These are phyloP conservation scores for Ganaspis sp. DNA, from an alignment of 1,140 invertebrate species.

Conservation along the genomic window DNA sequence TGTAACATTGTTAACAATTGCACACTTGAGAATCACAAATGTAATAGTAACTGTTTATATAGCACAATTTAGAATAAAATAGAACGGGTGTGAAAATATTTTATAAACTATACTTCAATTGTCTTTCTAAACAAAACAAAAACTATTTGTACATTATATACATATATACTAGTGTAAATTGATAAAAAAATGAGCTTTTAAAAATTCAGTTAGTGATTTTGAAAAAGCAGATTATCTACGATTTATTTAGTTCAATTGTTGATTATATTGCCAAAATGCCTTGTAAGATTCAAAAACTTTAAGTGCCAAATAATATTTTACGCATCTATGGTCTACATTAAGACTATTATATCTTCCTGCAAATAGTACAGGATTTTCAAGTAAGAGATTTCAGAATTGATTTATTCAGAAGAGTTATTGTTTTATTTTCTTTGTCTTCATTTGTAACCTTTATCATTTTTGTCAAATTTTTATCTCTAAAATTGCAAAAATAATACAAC, in stretches of 20 bases:
- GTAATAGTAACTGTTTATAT: neutral
- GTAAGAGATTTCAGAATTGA: neutral
- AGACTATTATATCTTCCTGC: neutral
- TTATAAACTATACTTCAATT: neutral
- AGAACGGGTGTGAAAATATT: neutral
- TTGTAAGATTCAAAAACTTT: slow-evolving; percentile 2
- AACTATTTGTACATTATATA: slow-evolving; percentile 27
- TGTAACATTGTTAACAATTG: too few relatives aligned
- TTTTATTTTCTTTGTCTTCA: too few relatives aligned
- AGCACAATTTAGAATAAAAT: neutral
- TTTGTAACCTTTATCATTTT: too few relatives aligned
- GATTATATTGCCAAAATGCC: neutral
- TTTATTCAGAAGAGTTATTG: too few relatives aligned
- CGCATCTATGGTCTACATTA: neutral
- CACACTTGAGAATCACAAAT: neutral
- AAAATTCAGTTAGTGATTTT: neutral
- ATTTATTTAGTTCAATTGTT: neutral
- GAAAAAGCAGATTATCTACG: neutral
- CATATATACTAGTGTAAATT: neutral
- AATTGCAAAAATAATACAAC: too few relatives aligned
- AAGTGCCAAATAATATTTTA: slow-evolving; percentile 1
- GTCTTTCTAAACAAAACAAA: neutral
- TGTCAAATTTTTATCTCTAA: too few relatives aligned
- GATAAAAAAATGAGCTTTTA: neutral
- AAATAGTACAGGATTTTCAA: neutral